Base-by-base conservation (phyloP, 2,797 vertebrate genomes). In the Phataginus tetradactyla region DNA sequence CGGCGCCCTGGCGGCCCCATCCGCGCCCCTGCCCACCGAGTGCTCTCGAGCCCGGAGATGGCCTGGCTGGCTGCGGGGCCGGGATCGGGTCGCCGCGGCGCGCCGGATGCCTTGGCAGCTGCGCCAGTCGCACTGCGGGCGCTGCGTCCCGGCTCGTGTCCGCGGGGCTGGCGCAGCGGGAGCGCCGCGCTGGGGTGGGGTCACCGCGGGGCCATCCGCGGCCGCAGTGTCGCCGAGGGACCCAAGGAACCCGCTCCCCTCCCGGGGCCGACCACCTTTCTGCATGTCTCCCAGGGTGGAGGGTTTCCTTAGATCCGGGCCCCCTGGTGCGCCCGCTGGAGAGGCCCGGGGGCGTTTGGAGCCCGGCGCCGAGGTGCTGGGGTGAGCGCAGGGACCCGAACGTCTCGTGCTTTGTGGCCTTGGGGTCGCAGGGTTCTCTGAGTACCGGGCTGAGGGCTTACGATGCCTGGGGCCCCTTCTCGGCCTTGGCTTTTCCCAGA, bases 81-180 rank as follows among this genome's bases (percentile, higher is more conserved):
- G 37, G 55, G 96, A 95, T 81, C 87, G 23, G 6, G 75, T 45
- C 45, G 45, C 45, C 45, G 93, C 49, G 29, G 90, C 88, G 75
- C 64, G 71, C 84, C 85, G 59, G 2, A 78, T 29, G 77, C 49
- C 75, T 74, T 4, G 29, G 94, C 69, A 18, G 90, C 95, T 95
- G 95, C 90, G 84, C 94, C 93, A 95, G 96, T 96, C 95, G 97
- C 97, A 97, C 95, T 96, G 97, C 97, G 91, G 97, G 85, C 88
- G 77, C 91, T n/a, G 97, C 72, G 95, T 96, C 90, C 77, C 94
- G 74, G 81, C 88, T 90, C 17, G 20, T 37, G 77, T 37, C 77
- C 17, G 34, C 75, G 63, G 49, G 27, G 21, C 45, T 4, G 1
- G n/a, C 7, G 49, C 34, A 6, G 53, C 14, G 75, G 42, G 45